phyloP scores from a whole-genome alignment of 2,888 invertebrate species.

The Torymus aiolomorphi region DNA sequence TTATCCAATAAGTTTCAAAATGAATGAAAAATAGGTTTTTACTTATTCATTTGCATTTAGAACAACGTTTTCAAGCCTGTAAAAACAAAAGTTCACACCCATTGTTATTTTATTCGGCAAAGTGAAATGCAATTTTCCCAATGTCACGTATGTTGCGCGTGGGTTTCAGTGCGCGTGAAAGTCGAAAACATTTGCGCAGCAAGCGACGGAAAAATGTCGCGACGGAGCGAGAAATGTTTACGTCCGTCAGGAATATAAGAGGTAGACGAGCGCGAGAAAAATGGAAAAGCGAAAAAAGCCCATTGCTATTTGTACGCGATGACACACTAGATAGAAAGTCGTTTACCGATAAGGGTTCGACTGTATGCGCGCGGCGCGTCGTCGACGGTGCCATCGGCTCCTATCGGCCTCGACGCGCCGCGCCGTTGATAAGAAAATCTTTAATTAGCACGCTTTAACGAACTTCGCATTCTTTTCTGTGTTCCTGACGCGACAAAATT shows the following conservation, averaged over 20 bases:
- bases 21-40: too few species aligned
- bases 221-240: not conserved
- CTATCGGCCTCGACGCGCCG: slow-evolving; percentile 31
- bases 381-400: not conserved
- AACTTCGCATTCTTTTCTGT: slow-evolving; percentile 44
- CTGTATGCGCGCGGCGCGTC: slow-evolving; percentile 18
- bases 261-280: not conserved
- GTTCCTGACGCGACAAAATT: not conserved
- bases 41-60: too few species aligned
- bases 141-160: too few species aligned
- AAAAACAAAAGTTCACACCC: too few species aligned
- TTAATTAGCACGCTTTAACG: slow-evolving; percentile 48
- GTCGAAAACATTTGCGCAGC: too few species aligned
- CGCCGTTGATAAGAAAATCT: slow-evolving; percentile 48
- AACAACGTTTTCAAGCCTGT: too few species aligned
- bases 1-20: too few species aligned
- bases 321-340: slow-evolving; percentile 50
- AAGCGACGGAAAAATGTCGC: too few species aligned
- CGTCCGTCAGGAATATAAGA: not conserved
- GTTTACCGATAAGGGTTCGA: slow-evolving; percentile 49
- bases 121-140: too few species aligned
- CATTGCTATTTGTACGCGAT: slow-evolving; percentile 45
- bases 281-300: slow-evolving; percentile 14
- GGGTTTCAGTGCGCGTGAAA: too few species aligned
- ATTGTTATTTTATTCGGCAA: too few species aligned